These are phyloP conservation scores for Hypsopygia costalis DNA, from an alignment of 2,888 invertebrate genomes.

Conservation along the genomic window DNA sequence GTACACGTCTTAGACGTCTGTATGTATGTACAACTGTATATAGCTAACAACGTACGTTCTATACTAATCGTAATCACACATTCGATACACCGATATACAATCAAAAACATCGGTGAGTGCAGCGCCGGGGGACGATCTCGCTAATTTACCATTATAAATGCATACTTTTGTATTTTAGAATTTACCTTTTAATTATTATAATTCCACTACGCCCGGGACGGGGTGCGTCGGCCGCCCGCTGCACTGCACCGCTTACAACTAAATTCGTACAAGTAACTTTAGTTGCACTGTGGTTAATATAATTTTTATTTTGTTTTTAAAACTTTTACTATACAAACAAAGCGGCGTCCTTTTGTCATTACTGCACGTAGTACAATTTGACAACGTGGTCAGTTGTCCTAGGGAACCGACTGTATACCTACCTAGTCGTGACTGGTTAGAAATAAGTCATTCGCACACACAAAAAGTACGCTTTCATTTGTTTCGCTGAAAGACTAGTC, in stretches of 20 bases:
- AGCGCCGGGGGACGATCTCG: not conserved
- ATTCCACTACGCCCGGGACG: constrained; percentile 1
- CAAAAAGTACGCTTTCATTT: too few species aligned
- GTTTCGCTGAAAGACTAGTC: too few species aligned
- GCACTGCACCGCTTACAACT: constrained; percentile 21
- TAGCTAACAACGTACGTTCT: constrained; percentile 22
- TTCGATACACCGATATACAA: too few species aligned
- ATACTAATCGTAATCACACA: too few species aligned
- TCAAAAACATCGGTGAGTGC: too few species aligned
- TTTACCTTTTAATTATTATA: not conserved
- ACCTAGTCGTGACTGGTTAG: too few species aligned
- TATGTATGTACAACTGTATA: constrained; percentile 31
- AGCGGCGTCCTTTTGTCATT: constrained; percentile 23
- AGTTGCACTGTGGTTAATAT: constrained; percentile 52
- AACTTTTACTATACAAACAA: constrained; percentile 31
- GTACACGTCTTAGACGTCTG: constrained; percentile 46
- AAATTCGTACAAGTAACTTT: constrained; percentile 44
- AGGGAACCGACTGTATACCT: too few species aligned
- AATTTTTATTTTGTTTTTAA: constrained; percentile 34
- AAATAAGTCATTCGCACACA: too few species aligned
- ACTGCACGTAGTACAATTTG: too few species aligned
- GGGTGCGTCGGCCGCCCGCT: constrained; percentile 17
- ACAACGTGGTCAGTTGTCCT: too few species aligned
- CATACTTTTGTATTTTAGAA: constrained; percentile 15
- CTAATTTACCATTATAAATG: constrained; percentile 13